Base-by-base conservation (phyloP, 2,113 vertebrate species). In the Gymnorhina tibicen region DNA sequence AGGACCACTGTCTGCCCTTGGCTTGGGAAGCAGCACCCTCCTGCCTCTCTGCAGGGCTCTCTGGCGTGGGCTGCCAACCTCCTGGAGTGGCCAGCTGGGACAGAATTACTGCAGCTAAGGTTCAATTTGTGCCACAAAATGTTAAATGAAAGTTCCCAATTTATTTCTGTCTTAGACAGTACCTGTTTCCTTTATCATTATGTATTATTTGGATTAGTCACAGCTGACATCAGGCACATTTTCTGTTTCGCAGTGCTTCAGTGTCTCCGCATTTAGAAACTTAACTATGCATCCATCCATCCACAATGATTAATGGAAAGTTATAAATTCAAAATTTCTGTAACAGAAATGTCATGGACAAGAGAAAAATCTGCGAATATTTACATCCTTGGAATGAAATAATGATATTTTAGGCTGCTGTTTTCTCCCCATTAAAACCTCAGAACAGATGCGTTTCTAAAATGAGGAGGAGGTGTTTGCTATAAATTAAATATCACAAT, bases 401-500 rank as follows among this genome's bases (percentile, higher is more conserved):
- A 75, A 74, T 50, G 33, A 12, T 66, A 62, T 42, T 84, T 91
- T 66, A 75, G 63, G 53, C 39, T 81, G 60, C 37, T 91, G 11
- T 83, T 87, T 93, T 86, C 44, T 87, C 58, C 33, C n/a, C 30
- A 32, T 76, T 63, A 58, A 75, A 89, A 58, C 50, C 79, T 85
- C 56, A 44, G 73, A 91, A 69, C 79, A 89, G 89, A 88, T 3
- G 1, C 0, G 1, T 24, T 75, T 75, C 63, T 82, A 58, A 64
- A 93, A 50, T 47, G 77, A 85, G 60, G 82, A 91, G 85, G 80
- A 96, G 70, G 46, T 85, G 49, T 92, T 90, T 93, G 32, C 20
- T 85, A 37, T 94, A 82, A 87, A 91, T 76, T 77, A 84, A 91
- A 87, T 46, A 81, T 15, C 62, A 91, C 21, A 19, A 42, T 68